A percentile compares a stretch with the other conserved stretches of the same genome.
These are phyloP conservation scores for Lytechinus variegatus DNA, from an alignment of 35 echinoderm and acorn worm species.

Conservation along the genomic window DNA sequence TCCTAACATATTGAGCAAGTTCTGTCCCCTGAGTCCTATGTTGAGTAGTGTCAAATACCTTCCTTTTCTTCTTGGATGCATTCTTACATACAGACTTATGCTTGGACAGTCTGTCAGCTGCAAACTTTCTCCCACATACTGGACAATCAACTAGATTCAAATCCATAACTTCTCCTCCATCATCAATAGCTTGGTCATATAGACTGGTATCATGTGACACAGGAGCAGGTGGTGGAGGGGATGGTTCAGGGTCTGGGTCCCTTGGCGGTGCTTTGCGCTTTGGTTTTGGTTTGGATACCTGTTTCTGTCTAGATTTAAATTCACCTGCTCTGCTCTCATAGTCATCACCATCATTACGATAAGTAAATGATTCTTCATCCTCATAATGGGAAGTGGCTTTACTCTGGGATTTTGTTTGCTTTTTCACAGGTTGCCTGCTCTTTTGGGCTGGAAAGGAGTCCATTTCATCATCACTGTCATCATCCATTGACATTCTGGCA, in stretches of 20 bases:
- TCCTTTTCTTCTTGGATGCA: slow-evolving; percentile 68
- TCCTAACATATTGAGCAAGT: slow-evolving; percentile 59
- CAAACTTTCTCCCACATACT: slow-evolving; percentile 83
- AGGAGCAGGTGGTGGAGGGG: slow-evolving; percentile 11
- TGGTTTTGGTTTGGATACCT: background rate
- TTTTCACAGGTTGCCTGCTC: background rate
- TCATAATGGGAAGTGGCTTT: background rate
- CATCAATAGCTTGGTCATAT: slow-evolving; percentile 44
- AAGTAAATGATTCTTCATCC: background rate
- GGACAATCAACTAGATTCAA: slow-evolving; percentile 65
- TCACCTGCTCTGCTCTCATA: slow-evolving; percentile 39
- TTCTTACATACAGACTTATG: slow-evolving; percentile 81
- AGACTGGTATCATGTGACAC: slow-evolving; percentile 16
- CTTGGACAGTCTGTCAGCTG: slow-evolving; percentile 77
- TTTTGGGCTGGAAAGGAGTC: background rate
- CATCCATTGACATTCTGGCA: slow-evolving; percentile 23
- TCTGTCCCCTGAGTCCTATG: slow-evolving; percentile 86
- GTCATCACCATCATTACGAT: background rate
- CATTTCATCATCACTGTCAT: slow-evolving; percentile 54
- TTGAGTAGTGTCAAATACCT: slow-evolving; percentile 81
- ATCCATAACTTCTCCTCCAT: slow-evolving; percentile 49
- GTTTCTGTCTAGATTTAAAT: slow-evolving; percentile 20
- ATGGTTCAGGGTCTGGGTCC: background rate
- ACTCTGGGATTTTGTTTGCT: background rate
- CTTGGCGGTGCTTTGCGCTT: slow-evolving; percentile 31